phyloP scores from a whole-genome alignment of 1,140 invertebrate genomes.

The Lysiphlebus fabarum region DNA sequence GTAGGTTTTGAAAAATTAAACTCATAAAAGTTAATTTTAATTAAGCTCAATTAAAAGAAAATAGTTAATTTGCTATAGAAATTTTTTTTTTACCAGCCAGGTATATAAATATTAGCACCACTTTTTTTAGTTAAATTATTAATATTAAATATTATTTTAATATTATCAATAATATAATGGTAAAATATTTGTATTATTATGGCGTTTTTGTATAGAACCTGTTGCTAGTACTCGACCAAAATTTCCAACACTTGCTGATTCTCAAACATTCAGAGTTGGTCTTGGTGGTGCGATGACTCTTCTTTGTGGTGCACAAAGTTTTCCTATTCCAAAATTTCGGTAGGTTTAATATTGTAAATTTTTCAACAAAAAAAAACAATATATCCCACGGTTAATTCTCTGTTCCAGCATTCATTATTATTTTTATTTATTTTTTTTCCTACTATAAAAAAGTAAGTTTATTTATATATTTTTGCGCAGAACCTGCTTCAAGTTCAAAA shows the following conservation, averaged over 20 bases:
- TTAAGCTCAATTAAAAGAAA: too few species aligned
- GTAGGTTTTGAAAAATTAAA: constrained; percentile 38
- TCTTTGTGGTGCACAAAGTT: constrained; percentile 65
- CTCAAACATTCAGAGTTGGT: constrained; percentile 45
- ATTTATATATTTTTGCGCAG: constrained; percentile 31
- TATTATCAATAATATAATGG: too few species aligned
- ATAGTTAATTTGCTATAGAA: background rate
- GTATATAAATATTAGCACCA: background rate
- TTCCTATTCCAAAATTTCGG: constrained; percentile 65
- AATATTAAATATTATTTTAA: background rate
- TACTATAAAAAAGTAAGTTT: background rate
- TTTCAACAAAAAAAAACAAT: background rate
- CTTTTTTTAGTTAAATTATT: background rate
- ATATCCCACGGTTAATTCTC: background rate
- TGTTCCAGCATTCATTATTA: constrained; percentile 16
- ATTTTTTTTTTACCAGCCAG: background rate
- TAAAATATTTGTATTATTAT: too few species aligned
- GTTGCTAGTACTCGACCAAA: constrained; percentile 52
- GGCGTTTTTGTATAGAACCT: constrained; percentile 40
- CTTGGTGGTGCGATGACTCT: constrained; percentile 53
- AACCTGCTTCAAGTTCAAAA: constrained; percentile 42
- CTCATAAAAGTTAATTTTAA: too few species aligned
- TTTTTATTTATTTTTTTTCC: background rate
- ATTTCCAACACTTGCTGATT: constrained; percentile 51
- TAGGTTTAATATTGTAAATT: constrained; percentile 33